Conservation (phyloP, 1,140 invertebrate genomes). For the Holotrichia oblita region DNA sequence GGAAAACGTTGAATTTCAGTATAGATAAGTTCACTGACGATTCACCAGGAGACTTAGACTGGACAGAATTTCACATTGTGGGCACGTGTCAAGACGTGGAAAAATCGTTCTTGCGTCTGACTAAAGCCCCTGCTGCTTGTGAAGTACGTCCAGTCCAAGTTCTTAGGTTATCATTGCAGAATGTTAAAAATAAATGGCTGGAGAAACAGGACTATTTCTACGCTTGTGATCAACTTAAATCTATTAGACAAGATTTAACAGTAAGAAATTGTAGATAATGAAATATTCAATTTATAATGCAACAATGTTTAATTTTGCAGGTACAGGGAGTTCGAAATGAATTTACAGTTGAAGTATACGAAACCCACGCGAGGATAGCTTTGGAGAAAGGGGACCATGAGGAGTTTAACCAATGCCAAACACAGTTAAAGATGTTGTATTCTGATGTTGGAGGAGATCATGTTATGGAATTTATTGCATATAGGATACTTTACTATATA, state of each 20-base stretch:
- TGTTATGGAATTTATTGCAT: conserved; percentile 91
- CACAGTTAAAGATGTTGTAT: conserved; percentile 94
- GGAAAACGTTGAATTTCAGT: conserved; percentile 50
- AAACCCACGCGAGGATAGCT: conserved; percentile 96
- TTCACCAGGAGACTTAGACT: conserved; percentile 75
- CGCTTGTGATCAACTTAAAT: conserved; percentile 98
- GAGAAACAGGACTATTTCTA: conserved; percentile 92
- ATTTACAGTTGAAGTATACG: conserved; percentile 97
- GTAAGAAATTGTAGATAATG: conserved; percentile 67
- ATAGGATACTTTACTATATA: conserved; percentile 96
- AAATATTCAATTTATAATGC: background rate
- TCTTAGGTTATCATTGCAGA: conserved; percentile 83
- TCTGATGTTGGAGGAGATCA: conserved; percentile 78
- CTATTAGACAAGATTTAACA: conserved; percentile 97
- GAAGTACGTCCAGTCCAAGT: conserved; percentile 90
- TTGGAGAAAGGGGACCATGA: conserved; percentile 97
- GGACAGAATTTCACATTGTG: conserved; percentile 87
- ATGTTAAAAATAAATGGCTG: conserved; percentile 92
- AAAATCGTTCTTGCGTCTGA: conserved; percentile 93
- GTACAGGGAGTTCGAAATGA: conserved; percentile 94
- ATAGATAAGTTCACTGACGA: conserved; percentile 67
- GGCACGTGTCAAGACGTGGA: conserved; percentile 93
- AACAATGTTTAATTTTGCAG: conserved; percentile 64
- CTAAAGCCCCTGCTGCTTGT: conserved; percentile 92
- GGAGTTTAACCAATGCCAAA: conserved; percentile 99